Conservation (phyloP, 2,797 vertebrate species). For the Lithobates pipiens region DNA sequence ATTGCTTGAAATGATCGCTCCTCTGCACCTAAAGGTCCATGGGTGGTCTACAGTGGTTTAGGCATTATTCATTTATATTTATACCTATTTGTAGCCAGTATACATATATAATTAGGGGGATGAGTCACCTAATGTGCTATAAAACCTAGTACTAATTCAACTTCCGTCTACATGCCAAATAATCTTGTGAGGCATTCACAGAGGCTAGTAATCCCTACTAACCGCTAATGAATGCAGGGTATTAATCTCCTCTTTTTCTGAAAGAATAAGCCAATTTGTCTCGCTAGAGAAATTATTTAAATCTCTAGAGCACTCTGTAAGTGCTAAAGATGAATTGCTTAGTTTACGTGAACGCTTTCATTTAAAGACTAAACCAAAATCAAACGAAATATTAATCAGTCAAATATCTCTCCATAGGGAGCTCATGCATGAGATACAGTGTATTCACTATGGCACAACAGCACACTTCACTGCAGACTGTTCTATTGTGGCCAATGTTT, state of each 20-base stretch:
- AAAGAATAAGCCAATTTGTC: conserved; percentile 22
- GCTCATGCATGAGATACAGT: background rate
- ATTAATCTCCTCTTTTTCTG: conserved; percentile 27
- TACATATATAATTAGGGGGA: background rate
- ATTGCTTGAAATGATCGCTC: too few species aligned
- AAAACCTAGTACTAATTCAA: conserved; percentile 33
- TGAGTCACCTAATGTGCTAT: conserved; percentile 8
- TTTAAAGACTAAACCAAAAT: conserved; percentile 24
- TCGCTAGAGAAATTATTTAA: conserved; percentile 11
- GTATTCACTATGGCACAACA: background rate
- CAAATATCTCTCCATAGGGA: conserved; percentile 5
- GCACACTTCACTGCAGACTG: background rate
- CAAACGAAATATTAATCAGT: conserved; percentile 12
- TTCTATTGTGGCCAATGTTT: background rate
- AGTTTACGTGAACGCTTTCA: background rate
- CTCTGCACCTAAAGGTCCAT: too few species aligned
- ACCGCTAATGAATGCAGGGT: conserved; percentile 21
- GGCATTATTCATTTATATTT: background rate
- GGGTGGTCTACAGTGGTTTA: background rate
- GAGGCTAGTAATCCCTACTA: conserved; percentile 12
- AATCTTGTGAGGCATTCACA: conserved; percentile 2
- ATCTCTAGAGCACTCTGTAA: conserved; percentile 4
- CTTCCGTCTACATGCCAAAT: conserved; percentile 15
- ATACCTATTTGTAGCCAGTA: conserved; percentile 2
- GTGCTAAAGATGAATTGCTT: background rate